Conservation (phyloP, 2,888 invertebrate genomes). For the Gymnocheta viridis region DNA sequence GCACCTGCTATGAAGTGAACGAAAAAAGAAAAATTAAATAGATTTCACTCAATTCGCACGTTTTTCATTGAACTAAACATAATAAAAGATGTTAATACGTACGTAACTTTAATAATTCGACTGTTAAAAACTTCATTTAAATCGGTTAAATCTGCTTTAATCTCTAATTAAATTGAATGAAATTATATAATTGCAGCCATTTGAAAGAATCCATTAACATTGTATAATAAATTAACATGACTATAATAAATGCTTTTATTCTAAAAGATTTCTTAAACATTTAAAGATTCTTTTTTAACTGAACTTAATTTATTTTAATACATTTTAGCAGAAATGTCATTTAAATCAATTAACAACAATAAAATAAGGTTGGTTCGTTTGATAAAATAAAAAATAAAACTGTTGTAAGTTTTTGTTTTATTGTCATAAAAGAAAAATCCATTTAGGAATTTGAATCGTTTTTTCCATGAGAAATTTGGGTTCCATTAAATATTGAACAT, state of each 20-base stretch:
- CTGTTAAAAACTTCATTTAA: background rate
- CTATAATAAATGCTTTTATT: background rate
- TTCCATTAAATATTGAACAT: background rate
- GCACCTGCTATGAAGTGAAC: background rate
- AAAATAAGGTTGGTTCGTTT: background rate
- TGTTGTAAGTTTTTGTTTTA: background rate
- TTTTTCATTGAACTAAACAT: background rate
- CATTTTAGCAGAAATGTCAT: background rate
- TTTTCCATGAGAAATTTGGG: background rate
- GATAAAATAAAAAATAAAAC: background rate
- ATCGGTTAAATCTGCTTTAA: background rate
- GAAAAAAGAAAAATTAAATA: background rate
- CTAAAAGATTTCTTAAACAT: background rate
- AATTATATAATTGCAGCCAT: background rate
- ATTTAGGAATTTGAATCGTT: background rate
- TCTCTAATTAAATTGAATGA: background rate
- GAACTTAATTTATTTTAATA: background rate
- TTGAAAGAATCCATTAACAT: background rate
- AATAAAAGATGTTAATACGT: background rate
- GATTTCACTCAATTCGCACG: background rate
- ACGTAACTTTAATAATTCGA: background rate
- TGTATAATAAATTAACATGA: background rate
- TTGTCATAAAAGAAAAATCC: background rate
- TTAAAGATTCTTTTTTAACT: too few species aligned
- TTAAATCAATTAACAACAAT: constrained; percentile 13